Evolutionary conservation across 2,113 vertebrate genomes (phyloP).

Genomic region (Atrichornis clamosus): DNA sequence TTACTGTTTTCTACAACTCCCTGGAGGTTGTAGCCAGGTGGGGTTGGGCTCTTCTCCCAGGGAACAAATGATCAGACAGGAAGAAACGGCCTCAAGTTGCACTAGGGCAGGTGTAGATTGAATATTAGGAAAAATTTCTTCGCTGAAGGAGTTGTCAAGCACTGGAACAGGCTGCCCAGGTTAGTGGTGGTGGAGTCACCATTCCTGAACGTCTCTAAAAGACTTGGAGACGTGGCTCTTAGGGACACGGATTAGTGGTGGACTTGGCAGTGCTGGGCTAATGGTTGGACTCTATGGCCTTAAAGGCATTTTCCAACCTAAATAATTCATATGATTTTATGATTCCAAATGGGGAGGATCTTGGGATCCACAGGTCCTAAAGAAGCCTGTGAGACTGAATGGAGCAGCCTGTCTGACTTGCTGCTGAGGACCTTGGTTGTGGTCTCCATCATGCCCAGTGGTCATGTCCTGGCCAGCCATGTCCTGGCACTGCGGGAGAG

Average conservation of each 20-base stretch:
- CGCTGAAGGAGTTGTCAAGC: background rate
- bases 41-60: background rate
- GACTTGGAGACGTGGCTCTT: rapidly evolving
- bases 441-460: too few species aligned
- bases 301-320: background rate
- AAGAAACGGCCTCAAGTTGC: background rate
- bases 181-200: background rate
- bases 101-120: background rate
- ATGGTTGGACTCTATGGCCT: background rate
- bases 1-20: background rate
- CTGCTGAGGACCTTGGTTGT: background rate
- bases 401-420: background rate
- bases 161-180: background rate
- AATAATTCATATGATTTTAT: background rate
- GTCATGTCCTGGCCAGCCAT: background rate
- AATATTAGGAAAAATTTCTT: background rate
- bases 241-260: background rate
- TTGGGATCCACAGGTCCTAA: background rate
- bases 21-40: background rate
- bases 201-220: background rate
- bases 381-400: background rate
- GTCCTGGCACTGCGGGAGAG: background rate
- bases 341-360: background rate
- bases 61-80: too few species aligned
- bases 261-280: background rate